Conservation (phyloP, 2,797 vertebrate genomes). For the Hippocampus kuda region DNA sequence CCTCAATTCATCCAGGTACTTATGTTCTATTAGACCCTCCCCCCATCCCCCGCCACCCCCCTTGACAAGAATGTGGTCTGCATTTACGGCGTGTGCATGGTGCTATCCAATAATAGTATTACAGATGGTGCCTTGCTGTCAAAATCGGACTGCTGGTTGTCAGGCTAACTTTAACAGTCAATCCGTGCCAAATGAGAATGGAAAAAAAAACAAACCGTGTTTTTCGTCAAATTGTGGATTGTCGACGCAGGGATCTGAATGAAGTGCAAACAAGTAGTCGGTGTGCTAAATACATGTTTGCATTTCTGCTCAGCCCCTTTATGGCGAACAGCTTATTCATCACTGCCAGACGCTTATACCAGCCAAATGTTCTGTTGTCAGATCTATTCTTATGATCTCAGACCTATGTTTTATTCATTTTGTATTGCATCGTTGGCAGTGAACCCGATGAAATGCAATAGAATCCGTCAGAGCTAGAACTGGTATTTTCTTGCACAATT, state of each 20-base stretch:
- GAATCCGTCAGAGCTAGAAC: neutral
- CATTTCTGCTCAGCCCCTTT: neutral
- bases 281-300: neutral
- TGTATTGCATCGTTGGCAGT: neutral
- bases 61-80: neutral
- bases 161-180: neutral
- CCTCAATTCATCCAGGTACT: slow-evolving; percentile 86
- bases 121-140: neutral
- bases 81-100: neutral
- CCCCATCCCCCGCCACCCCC: too few species aligned
- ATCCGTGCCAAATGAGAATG: neutral
- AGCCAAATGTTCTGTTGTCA: slow-evolving; percentile 1
- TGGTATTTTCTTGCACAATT: neutral
- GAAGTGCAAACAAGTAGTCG: neutral
- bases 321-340: neutral
- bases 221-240: neutral
- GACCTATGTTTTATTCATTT: neutral
- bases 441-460: neutral
- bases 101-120: neutral
- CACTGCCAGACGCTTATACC: neutral
- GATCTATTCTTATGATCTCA: neutral
- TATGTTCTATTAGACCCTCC: neutral
- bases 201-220: neutral
- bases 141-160: too few species aligned
- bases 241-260: neutral